Conservation (phyloP, 2,113 vertebrate species). For the Motacilla tschutschensis region DNA sequence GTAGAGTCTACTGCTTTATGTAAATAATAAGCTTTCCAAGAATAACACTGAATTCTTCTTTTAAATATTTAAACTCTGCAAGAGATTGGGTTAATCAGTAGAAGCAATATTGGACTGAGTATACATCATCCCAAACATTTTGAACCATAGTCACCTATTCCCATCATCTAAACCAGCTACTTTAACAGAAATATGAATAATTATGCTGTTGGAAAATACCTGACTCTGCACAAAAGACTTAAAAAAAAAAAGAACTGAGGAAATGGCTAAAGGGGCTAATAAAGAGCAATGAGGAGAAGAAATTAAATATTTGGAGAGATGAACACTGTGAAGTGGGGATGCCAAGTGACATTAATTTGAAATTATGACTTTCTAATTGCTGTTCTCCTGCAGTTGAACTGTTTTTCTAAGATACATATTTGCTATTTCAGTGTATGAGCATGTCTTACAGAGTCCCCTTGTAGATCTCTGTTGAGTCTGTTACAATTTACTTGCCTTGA, state of each 20-base stretch:
- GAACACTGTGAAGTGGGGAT: not conserved
- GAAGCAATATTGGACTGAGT: not conserved
- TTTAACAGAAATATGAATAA: not conserved
- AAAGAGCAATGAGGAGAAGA: not conserved
- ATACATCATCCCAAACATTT: not conserved
- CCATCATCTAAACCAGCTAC: not conserved
- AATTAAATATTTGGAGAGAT: not conserved
- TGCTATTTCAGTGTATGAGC: not conserved
- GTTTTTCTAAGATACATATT: not conserved
- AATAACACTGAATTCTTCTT: constrained; percentile 15
- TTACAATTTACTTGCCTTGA: not conserved
- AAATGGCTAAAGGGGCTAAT: not conserved
- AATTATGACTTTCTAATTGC: not conserved
- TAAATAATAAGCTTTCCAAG: constrained; percentile 52
- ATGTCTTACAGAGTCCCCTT: not conserved
- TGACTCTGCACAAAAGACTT: not conserved
- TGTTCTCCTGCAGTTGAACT: not conserved
- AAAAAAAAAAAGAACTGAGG: not conserved
- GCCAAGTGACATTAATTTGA: not conserved
- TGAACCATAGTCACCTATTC: not conserved
- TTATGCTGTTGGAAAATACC: not conserved
- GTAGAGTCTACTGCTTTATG: not conserved
- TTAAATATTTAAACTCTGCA: constrained; percentile 30
- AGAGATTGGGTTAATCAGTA: not conserved
- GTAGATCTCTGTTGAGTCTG: not conserved